Evolutionary conservation across 2,113 vertebrate genomes (phyloP).

Genomic region (Poeciliopsis occidentalis): DNA sequence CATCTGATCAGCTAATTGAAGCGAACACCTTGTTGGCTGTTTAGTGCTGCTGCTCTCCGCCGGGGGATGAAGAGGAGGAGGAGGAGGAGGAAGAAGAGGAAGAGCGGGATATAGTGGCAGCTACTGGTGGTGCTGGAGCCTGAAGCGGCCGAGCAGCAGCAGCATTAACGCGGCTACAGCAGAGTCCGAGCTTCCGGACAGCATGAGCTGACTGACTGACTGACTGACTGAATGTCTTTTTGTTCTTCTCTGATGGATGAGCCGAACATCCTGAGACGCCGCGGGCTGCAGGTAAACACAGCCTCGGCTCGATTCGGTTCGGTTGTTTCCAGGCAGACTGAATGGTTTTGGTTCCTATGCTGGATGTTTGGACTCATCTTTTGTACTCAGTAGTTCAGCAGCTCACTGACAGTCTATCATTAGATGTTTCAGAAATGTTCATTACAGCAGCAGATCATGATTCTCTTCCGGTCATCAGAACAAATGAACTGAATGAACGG

Average conservation of each 20-base stretch:
- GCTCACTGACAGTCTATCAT: neutral
- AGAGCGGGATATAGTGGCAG: neutral
- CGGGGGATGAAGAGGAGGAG: too few species aligned
- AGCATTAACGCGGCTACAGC: neutral
- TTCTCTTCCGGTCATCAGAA: neutral
- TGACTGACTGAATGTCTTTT: neutral
- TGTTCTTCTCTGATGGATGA: constrained; percentile 69
- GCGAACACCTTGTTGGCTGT: neutral
- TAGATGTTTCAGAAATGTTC: neutral
- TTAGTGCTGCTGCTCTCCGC: neutral
- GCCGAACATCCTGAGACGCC: constrained; percentile 80
- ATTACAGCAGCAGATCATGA: neutral
- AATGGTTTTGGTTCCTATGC: too few species aligned
- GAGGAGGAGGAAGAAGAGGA: too few species aligned
- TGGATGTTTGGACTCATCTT: neutral
- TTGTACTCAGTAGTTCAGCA: neutral
- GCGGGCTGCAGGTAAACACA: constrained; percentile 76
- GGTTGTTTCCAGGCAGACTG: constrained; percentile 34
- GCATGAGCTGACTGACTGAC: constrained; percentile 56
- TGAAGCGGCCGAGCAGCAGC: too few species aligned
- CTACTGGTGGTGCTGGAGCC: neutral
- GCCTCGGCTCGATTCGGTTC: neutral
- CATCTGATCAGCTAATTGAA: neutral
- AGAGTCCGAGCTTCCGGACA: constrained; percentile 15
- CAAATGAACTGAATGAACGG: neutral